phyloP scores from a whole-genome alignment of 2,797 vertebrate genomes.

The Rachycentron canadum region DNA sequence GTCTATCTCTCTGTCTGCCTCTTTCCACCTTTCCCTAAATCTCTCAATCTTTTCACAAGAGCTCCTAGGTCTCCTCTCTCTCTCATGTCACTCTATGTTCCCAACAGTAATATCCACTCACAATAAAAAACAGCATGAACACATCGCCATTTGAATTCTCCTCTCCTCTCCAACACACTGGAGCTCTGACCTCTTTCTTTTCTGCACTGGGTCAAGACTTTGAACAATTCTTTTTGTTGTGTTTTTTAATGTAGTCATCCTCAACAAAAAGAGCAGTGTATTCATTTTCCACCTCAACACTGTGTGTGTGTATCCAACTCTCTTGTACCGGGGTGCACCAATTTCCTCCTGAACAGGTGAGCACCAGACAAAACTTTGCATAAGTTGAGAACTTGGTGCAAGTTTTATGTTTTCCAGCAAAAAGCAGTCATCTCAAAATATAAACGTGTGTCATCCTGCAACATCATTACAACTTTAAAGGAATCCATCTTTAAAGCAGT shows the following conservation, averaged over 20 bases:
- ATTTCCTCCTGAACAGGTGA: not conserved
- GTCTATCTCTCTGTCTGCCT: slow-evolving; percentile 49
- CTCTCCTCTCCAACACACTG: slow-evolving; percentile 16
- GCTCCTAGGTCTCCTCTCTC: slow-evolving; percentile 30
- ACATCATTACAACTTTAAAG: not conserved
- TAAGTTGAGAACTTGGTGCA: not conserved
- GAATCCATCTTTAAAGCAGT: not conserved
- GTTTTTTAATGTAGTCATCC: slow-evolving; percentile 1
- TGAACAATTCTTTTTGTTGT: not conserved
- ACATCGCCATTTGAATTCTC: slow-evolving; percentile 39
- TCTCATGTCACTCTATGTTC: slow-evolving; percentile 42
- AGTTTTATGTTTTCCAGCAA: not conserved
- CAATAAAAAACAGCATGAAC: slow-evolving; percentile 39
- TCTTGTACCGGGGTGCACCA: not conserved
- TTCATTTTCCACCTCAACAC: slow-evolving; percentile 16
- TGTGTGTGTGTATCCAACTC: not conserved
- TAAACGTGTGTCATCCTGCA: not conserved
- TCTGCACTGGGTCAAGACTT: slow-evolving; percentile 4
- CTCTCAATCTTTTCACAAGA: slow-evolving; percentile 63
- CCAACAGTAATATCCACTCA: slow-evolving; percentile 23
- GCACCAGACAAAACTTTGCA: not conserved
- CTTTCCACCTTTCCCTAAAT: slow-evolving; percentile 56
- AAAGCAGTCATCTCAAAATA: not conserved
- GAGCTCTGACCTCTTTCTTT: slow-evolving; percentile 20
- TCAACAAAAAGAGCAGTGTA: slow-evolving; percentile 3